These are phyloP conservation scores for Plecotus auritus DNA, from an alignment of 2,113 vertebrate species.

Conservation along the genomic window DNA sequence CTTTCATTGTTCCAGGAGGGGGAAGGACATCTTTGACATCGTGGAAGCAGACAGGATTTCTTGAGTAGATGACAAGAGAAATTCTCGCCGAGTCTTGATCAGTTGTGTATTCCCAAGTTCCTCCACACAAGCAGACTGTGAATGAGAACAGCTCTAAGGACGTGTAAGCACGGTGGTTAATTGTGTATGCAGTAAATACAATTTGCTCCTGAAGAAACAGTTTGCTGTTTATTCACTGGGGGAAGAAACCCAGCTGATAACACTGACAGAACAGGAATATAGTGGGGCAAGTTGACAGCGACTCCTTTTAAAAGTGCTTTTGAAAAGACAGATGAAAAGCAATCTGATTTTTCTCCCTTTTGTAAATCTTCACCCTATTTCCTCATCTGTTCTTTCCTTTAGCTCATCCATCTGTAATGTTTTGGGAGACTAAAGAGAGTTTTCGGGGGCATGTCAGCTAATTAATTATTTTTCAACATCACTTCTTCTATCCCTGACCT, in stretches of 20 bases:
- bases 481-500: slow-evolving; percentile 73
- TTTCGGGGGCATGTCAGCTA: slow-evolving; percentile 70
- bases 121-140: slow-evolving; percentile 63
- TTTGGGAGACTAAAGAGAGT: slow-evolving; percentile 67
- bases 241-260: slow-evolving; percentile 58
- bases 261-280: background rate
- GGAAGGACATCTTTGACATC: background rate
- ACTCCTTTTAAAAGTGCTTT: slow-evolving; percentile 66
- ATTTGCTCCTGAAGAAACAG: slow-evolving; percentile 72
- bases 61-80: background rate
- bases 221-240: slow-evolving; percentile 73
- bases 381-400: slow-evolving; percentile 5
- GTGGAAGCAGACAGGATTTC: background rate
- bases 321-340: slow-evolving; percentile 53
- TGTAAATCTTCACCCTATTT: background rate
- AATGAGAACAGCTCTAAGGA: slow-evolving; percentile 70
- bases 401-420: slow-evolving; percentile 58
- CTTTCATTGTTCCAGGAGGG: background rate
- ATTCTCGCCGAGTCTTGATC: slow-evolving; percentile 46
- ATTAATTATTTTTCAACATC: slow-evolving; percentile 79
- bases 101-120: slow-evolving; percentile 64
- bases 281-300: slow-evolving; percentile 7
- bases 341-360: slow-evolving; percentile 27
- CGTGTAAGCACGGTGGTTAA: slow-evolving; percentile 51
- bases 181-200: slow-evolving; percentile 75